These are phyloP conservation scores for Dufourea novaeangliae DNA, from an alignment of 1,140 invertebrate species.

Conservation along the genomic window DNA sequence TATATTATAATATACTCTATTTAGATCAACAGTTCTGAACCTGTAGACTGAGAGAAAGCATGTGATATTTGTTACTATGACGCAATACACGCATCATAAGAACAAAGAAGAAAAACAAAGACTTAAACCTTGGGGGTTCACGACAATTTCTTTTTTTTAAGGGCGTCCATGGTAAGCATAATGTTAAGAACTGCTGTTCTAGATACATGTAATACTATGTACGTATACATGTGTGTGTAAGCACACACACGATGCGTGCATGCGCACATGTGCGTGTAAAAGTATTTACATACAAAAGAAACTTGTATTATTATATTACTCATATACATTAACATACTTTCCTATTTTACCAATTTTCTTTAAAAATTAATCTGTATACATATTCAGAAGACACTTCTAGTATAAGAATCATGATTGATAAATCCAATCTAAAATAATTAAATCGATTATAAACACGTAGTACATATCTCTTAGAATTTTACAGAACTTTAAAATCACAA, in stretches of 20 bases:
- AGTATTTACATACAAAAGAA: slow-evolving; percentile 3
- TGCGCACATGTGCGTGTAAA: not conserved
- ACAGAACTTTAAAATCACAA: not conserved
- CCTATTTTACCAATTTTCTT: not conserved
- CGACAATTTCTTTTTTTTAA: no score
- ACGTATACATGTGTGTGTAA: not conserved
- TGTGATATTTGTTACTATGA: no score
- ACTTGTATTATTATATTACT: slow-evolving; percentile 2
- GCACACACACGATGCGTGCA: not conserved
- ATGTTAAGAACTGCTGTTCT: no score
- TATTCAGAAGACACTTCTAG: not conserved
- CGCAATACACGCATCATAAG: no score
- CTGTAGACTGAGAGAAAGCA: no score
- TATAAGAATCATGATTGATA: slow-evolving; percentile 5
- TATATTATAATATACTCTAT: slow-evolving; percentile 23
- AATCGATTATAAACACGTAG: slow-evolving; percentile 28
- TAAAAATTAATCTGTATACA: slow-evolving; percentile 13
- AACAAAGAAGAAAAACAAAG: no score
- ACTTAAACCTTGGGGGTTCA: no score
- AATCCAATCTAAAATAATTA: slow-evolving; percentile 1
- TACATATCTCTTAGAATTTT: not conserved
- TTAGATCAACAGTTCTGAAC: no score
- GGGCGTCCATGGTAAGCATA: no score
- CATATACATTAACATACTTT: not conserved
- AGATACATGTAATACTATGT: slow-evolving; percentile 13